Evolutionary conservation across 2,888 invertebrate genomes (phyloP).

Genomic region (Polydrusus cervinus): DNA sequence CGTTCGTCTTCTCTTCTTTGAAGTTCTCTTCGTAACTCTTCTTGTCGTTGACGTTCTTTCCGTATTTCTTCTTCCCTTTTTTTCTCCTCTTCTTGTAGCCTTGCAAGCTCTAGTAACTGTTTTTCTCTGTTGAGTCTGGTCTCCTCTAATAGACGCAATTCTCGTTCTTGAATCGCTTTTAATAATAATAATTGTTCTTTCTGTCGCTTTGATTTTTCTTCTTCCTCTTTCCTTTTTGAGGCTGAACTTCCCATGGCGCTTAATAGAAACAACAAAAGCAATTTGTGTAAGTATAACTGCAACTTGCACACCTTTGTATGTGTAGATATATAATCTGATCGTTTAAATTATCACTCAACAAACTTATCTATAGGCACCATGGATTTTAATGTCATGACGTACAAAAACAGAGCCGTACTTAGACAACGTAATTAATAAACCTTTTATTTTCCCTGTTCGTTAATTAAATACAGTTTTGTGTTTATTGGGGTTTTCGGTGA

Average conservation of each 20-base stretch:
- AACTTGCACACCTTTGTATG: too few species aligned
- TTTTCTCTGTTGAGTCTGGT: neutral
- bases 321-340: too few species aligned
- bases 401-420: too few species aligned
- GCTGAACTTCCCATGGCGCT: neutral
- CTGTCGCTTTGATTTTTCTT: neutral
- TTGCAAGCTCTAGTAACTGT: neutral
- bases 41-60: neutral
- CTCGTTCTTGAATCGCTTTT: neutral
- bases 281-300: too few species aligned
- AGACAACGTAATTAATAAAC: too few species aligned
- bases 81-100: neutral
- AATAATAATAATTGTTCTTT: neutral
- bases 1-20: neutral
- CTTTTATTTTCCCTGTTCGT: too few species aligned
- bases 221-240: constrained; percentile 3
- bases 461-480: too few species aligned
- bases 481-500: too few species aligned
- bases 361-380: too few species aligned
- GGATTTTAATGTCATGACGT: too few species aligned
- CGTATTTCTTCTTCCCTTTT: neutral
- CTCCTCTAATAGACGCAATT: neutral
- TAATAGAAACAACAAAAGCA: too few species aligned
- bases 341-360: too few species aligned
- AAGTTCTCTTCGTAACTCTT: neutral